phyloP scores from a whole-genome alignment of 1,140 invertebrate genomes.

The Aradophagus sp. region DNA sequence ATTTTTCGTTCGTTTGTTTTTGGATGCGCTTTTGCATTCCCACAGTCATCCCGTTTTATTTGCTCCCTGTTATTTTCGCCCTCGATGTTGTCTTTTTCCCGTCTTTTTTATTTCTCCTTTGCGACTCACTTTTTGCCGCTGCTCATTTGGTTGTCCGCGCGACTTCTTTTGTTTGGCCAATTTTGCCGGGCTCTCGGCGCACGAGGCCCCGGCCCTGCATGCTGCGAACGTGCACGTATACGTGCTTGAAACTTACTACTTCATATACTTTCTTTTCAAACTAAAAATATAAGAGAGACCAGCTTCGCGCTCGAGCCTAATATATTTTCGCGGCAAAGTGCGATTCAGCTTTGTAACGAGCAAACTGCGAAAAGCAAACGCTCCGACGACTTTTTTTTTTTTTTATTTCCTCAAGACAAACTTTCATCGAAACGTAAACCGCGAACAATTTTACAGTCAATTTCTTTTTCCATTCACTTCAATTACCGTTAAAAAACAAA shows the following conservation, averaged over 20 bases:
- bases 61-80: neutral
- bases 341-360: slow-evolving; percentile 34
- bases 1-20: slow-evolving; percentile 29
- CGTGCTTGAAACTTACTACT: slow-evolving; percentile 52
- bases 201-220: slow-evolving; percentile 34
- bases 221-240: slow-evolving; percentile 37
- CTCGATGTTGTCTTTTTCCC: neutral
- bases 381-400: neutral
- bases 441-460: no score
- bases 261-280: slow-evolving; percentile 54
- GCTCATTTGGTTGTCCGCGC: slow-evolving; percentile 12
- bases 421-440: slow-evolving; percentile 27
- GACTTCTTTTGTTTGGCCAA: slow-evolving; percentile 47
- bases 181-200: slow-evolving; percentile 20
- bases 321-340: slow-evolving; percentile 49
- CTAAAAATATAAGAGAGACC: slow-evolving; percentile 59
- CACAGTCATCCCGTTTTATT: slow-evolving; percentile 1
- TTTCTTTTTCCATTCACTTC: neutral
- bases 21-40: slow-evolving; percentile 45
- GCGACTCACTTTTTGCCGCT: neutral
- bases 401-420: slow-evolving; percentile 11
- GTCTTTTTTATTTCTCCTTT: slow-evolving; percentile 11
- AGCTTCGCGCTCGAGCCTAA: slow-evolving; percentile 50
- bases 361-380: slow-evolving; percentile 42
- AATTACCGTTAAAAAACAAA: neutral